Conservation (phyloP, 92 coral and sea anemone genomes). For the Paragorgia papillata region DNA sequence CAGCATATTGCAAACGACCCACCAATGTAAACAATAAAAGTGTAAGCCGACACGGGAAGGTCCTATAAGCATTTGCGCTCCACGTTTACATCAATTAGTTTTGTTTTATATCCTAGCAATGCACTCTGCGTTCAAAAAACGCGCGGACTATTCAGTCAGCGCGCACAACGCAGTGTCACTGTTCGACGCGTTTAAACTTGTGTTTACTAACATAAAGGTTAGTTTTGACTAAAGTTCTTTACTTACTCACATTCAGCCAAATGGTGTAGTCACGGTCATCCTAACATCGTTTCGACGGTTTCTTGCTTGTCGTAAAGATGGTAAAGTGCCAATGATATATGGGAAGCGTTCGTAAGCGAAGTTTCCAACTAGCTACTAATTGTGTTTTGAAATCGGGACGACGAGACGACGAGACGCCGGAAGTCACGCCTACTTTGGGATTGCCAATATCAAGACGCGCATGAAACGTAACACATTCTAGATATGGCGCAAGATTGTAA, state of each 20-base stretch:
- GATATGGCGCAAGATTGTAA: no score
- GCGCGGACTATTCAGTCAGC: neutral
- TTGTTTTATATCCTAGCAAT: neutral
- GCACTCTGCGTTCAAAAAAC: neutral
- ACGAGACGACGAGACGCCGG: neutral
- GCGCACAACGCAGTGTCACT: constrained; percentile 1
- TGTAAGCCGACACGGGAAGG: neutral
- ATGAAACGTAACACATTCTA: no score
- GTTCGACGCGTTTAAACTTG: no score
- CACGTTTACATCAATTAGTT: neutral
- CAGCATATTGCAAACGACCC: neutral
- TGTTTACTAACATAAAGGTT: neutral
- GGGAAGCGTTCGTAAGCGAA: neutral
- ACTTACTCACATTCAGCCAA: neutral
- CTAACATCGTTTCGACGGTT: no score
- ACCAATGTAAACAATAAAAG: neutral
- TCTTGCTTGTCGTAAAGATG: no score
- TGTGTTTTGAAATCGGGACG: neutral
- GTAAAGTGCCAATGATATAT: neutral
- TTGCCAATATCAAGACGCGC: neutral
- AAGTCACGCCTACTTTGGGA: neutral
- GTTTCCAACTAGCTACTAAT: neutral
- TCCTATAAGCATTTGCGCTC: neutral
- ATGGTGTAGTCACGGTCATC: neutral
- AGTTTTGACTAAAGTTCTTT: neutral